Evolutionary conservation across 2,888 invertebrate species (phyloP).

Genomic region (Gerris lacustris): DNA sequence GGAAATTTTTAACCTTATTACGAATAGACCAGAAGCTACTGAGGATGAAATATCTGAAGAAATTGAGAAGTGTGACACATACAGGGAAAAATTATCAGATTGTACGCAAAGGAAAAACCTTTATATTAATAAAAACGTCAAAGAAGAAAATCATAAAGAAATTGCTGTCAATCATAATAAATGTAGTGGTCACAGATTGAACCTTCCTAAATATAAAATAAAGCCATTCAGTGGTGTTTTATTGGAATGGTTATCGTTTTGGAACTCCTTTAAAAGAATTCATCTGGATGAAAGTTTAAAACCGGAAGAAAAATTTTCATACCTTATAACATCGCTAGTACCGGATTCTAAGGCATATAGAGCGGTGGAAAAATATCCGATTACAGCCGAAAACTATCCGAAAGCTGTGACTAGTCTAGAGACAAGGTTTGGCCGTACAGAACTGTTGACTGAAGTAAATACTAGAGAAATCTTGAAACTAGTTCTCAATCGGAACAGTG

Average conservation of each 20-base stretch:
- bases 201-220: not conserved
- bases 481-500: not conserved
- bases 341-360: not conserved
- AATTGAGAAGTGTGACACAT: not conserved
- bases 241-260: slow-evolving; percentile 1
- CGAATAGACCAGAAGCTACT: not conserved
- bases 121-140: not conserved
- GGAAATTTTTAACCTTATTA: not conserved
- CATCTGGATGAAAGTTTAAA: not conserved
- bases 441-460: not conserved
- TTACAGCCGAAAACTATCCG: not conserved
- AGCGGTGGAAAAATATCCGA: not conserved
- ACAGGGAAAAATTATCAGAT: not conserved
- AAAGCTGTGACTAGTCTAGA: not conserved
- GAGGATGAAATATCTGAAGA: not conserved
- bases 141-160: not conserved
- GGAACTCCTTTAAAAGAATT: slow-evolving; percentile 1
- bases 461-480: not conserved
- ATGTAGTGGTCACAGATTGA: not conserved
- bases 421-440: not conserved
- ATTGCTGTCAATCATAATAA: not conserved
- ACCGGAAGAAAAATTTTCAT: not conserved
- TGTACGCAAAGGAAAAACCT: not conserved
- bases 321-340: not conserved
- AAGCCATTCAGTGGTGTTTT: not conserved